Percentiles rank a stretch among this genome's conserved stretches.
phyloP scores from a whole-genome alignment of 1,140 invertebrate species.

The Drosophila simulans region DNA sequence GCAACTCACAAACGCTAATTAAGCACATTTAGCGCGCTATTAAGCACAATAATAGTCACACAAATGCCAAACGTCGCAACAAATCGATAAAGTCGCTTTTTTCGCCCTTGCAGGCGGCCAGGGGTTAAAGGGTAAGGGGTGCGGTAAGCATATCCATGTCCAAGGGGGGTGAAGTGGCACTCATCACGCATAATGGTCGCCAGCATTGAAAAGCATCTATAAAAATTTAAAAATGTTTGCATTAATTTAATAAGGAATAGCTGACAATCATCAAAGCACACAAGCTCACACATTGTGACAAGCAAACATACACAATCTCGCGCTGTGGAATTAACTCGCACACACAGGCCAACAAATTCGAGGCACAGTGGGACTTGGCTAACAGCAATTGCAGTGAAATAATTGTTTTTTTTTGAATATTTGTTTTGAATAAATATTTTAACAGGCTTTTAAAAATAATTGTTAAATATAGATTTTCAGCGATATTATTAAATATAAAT shows the following conservation, averaged over 20 bases:
- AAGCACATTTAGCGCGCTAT: slow-evolving; percentile 79
- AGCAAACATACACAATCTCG: slow-evolving; percentile 20
- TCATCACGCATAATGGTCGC: slow-evolving; percentile 29
- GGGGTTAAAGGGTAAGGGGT: slow-evolving; percentile 13
- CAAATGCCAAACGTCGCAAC: slow-evolving; percentile 44
- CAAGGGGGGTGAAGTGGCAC: neutral
- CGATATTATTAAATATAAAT: too few species aligned
- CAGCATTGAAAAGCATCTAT: slow-evolving; percentile 66
- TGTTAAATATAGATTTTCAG: too few species aligned
- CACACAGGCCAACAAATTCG: slow-evolving; percentile 33
- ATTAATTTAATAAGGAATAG: slow-evolving; percentile 65
- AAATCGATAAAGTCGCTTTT: slow-evolving; percentile 51
- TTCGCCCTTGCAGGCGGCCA: neutral
- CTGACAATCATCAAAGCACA: slow-evolving; percentile 64
- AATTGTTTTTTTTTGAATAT: too few species aligned
- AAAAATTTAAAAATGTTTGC: slow-evolving; percentile 69
- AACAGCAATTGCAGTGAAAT: too few species aligned
- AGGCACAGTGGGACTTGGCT: slow-evolving; percentile 39
- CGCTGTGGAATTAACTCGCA: slow-evolving; percentile 30
- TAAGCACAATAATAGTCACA: slow-evolving; percentile 72
- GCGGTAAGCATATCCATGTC: neutral
- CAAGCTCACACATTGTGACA: slow-evolving; percentile 18
- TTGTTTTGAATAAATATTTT: too few species aligned
- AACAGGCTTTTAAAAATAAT: too few species aligned
- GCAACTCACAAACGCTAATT: slow-evolving; percentile 65